Percentiles rank a stretch among this genome's conserved stretches.
These are phyloP conservation scores for Diploscapter pachys DNA, from an alignment of 1,140 invertebrate species.

Conservation along the genomic window DNA sequence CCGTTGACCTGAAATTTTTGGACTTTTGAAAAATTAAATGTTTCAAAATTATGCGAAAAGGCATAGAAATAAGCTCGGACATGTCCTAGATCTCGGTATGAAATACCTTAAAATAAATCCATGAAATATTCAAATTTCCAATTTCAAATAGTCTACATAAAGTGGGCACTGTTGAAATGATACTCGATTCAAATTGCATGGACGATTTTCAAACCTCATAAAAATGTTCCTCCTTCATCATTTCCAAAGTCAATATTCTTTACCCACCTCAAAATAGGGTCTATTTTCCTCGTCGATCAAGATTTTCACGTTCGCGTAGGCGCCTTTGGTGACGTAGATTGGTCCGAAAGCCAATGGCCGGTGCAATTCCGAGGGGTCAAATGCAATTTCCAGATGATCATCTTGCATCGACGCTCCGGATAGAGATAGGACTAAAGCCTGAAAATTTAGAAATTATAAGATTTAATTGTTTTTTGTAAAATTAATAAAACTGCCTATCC, in stretches of 20 bases:
- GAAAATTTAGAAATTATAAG: background rate
- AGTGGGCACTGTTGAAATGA: too few relatives aligned
- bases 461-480: too few relatives aligned
- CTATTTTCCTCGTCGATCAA: slow-evolving; percentile 42
- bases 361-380: slow-evolving; percentile 52
- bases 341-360: slow-evolving; percentile 37
- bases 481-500: too few relatives aligned
- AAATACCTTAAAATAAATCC: background rate
- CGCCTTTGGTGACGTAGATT: slow-evolving; percentile 32
- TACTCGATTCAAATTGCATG: too few relatives aligned
- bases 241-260: background rate
- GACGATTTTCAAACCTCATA: background rate
- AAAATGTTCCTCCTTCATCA: background rate
- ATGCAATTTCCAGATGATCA: slow-evolving; percentile 42
- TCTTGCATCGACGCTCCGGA: slow-evolving; percentile 46
- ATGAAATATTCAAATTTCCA: too few relatives aligned
- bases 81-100: background rate
- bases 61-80: background rate
- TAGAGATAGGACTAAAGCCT: slow-evolving; percentile 52
- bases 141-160: too few relatives aligned
- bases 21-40: background rate
- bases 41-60: background rate
- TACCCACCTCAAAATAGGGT: slow-evolving; percentile 29
- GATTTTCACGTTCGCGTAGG: slow-evolving; percentile 39
- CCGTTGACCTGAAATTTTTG: slow-evolving; percentile 37